A percentile compares a stretch with the other conserved stretches of the same genome.
Conservation (phyloP, 2,797 vertebrate genomes). For the Xyrichtys novacula region DNA sequence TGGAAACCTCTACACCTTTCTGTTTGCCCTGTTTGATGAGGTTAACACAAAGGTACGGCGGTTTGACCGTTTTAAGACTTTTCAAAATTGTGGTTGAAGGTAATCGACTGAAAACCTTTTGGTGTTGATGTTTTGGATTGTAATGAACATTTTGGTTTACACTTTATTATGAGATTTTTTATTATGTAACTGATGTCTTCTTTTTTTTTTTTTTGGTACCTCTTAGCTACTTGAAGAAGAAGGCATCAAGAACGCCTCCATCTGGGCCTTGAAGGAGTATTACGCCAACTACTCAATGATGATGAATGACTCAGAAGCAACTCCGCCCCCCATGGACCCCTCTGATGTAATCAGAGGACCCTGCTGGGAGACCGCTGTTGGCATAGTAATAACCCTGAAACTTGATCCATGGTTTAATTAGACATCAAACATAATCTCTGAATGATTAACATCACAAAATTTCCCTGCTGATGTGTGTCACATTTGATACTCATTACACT, state of each 20-base stretch:
- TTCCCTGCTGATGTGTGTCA: too few species aligned
- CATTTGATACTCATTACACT: too few species aligned
- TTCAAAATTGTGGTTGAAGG: too few species aligned
- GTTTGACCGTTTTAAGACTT: too few species aligned
- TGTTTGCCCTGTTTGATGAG: conserved; percentile 97
- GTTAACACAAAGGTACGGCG: conserved; percentile 92
- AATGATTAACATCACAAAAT: too few species aligned
- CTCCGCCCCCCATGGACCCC: conserved; percentile 87
- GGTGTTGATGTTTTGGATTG: too few species aligned
- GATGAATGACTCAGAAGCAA: conserved; percentile 77
- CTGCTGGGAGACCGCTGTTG: conserved; percentile 98
- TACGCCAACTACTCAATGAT: conserved; percentile 83
- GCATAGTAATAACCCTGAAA: conserved; percentile 87
- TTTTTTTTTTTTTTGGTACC: conserved; percentile 2
- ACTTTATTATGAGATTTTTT: too few species aligned
- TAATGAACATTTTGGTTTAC: not conserved
- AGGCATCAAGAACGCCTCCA: conserved; percentile 89
- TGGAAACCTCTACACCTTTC: conserved; percentile 97
- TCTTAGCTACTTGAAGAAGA: conserved; percentile 90
- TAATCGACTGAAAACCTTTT: too few species aligned
- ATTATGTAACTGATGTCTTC: not conserved
- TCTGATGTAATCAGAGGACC: conserved; percentile 94
- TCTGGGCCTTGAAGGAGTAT: conserved; percentile 89
- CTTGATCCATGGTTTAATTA: not conserved
- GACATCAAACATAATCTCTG: too few species aligned